Evolutionary conservation across 1,140 invertebrate genomes (phyloP).

Genomic region (Rhopalosiphum maidis): DNA sequence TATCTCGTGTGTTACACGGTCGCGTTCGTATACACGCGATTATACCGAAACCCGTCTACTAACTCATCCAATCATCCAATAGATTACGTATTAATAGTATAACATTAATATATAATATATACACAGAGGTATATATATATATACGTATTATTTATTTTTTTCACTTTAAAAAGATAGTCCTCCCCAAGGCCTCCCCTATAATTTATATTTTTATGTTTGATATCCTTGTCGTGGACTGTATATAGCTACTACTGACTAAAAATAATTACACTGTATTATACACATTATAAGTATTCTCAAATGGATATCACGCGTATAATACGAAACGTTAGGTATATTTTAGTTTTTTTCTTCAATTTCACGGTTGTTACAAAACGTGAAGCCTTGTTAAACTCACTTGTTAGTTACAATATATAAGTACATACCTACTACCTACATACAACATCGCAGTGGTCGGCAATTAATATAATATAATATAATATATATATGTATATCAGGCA

Average conservation of each 20-base stretch:
- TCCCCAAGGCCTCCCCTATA: not conserved
- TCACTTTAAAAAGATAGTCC: not conserved
- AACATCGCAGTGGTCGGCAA: not conserved
- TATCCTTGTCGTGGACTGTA: not conserved
- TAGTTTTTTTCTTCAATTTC: constrained; percentile 20
- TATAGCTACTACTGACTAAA: not conserved
- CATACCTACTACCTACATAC: not conserved
- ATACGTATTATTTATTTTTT: not conserved
- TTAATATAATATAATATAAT: not conserved
- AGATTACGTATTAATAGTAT: not conserved
- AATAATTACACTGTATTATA: not conserved
- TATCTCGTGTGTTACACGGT: not conserved
- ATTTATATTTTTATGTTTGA: not conserved
- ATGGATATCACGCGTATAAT: not conserved
- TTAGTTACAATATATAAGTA: not conserved
- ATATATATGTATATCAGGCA: no score
- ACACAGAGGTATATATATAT: not conserved
- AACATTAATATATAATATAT: not conserved
- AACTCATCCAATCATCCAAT: not conserved
- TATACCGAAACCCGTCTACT: not conserved
- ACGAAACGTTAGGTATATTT: not conserved
- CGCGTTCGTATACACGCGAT: no score
- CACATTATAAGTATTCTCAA: not conserved
- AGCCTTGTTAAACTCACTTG: not conserved
- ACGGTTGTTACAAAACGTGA: constrained; percentile 27